Base-by-base conservation (phyloP, 2,797 vertebrate genomes). In the Lates japonicus region DNA sequence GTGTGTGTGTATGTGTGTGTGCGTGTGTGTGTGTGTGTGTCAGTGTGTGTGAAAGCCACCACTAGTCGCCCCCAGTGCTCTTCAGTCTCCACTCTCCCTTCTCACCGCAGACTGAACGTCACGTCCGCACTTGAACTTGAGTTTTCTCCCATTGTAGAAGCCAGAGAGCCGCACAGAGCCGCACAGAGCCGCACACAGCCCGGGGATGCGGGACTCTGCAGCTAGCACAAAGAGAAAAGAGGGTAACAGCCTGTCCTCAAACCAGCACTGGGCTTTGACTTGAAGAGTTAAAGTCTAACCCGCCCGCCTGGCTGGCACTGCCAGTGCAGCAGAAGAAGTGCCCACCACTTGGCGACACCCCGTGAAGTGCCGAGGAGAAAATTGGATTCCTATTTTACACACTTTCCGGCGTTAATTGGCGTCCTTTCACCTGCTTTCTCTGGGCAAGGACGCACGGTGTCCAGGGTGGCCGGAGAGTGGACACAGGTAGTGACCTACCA, bases 81-180 rank as follows among this genome's bases (percentile, higher is more conserved):
- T 97, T 97, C 97, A 94, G 94, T 98, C 97, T 95, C 94, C 93
- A 95, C 93, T 97, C 97, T 97, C 97, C 97, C 96, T 97, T 97
- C 96, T 97, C 95, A 96, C 87, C 96, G 97, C 96, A 97, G 96
- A 97, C 97, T 97, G 97, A 98, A 98, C 98, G 98, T 99, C 98
- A 99, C 98, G 98, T 99, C 98, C 98, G 97, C 97, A 98, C 97
- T 98, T 98, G 97, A 99, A 99, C 98, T 99, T 98, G 97, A 98
- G 97, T 98, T 98, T 97, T 97, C 97, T 98, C 96, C 97, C 97
- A 96, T 97, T 97, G 96, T 97, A 97, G 96, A 96, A 98, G 97
- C 96, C 96, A 96, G 96, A 96, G 96, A 97, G 95, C 97, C 96
- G 96, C 97, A 97, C 96, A 97, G 96, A 97, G 96, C 97, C 96